Percentiles rank a stretch among this genome's conserved stretches.
Conservation (phyloP, 2,888 invertebrate genomes). For the Drosophila macrothrix region DNA sequence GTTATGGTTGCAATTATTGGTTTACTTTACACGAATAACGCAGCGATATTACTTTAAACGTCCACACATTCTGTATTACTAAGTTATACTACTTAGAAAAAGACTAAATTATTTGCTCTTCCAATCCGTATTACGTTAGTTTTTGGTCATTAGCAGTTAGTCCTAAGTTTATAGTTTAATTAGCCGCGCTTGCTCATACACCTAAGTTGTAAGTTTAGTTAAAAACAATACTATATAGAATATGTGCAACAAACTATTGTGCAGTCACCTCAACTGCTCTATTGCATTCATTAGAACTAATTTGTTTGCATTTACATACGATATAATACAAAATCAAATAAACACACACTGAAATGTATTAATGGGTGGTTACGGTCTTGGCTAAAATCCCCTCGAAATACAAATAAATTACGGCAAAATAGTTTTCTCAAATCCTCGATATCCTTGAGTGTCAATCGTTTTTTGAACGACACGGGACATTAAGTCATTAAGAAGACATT, state of each 20-base stretch:
- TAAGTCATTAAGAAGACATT: not conserved
- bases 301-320: slow-evolving; percentile 69
- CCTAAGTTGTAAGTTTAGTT: slow-evolving; percentile 61
- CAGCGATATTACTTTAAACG: slow-evolving; percentile 74
- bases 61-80: slow-evolving; percentile 46
- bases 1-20: slow-evolving; percentile 35
- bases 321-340: slow-evolving; percentile 40
- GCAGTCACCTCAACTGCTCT: slow-evolving; percentile 35
- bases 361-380: not conserved
- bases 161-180: slow-evolving; percentile 67
- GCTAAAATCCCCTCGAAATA: not conserved
- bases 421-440: not conserved
- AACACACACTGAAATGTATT: slow-evolving; percentile 5
- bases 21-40: slow-evolving; percentile 42
- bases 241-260: slow-evolving; percentile 49
- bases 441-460: not conserved
- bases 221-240: slow-evolving; percentile 32
- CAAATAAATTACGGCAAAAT: not conserved
- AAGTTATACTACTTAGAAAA: slow-evolving; percentile 63
- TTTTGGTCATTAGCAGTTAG: slow-evolving; percentile 49
- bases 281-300: slow-evolving; percentile 52
- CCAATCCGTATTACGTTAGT: slow-evolving; percentile 68
- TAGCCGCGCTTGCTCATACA: slow-evolving; percentile 78
- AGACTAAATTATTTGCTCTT: slow-evolving; percentile 81
- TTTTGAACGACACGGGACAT: not conserved